phyloP scores from a whole-genome alignment of 1,140 invertebrate species.

The Brachionus angularis region DNA sequence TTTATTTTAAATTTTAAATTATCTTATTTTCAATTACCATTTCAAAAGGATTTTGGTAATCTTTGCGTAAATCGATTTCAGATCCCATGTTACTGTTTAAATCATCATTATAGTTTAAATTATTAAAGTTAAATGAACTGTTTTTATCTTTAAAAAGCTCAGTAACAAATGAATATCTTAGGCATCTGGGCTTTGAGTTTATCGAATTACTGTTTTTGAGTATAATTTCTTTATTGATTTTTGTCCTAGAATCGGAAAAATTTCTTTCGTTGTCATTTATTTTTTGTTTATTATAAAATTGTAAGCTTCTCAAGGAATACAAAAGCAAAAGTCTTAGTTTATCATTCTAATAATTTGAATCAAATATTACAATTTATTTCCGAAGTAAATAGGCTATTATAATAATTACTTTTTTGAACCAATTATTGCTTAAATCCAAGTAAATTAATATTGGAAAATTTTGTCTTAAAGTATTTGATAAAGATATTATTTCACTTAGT shows the following conservation, averaged over 20 bases:
- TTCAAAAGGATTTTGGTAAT: slow-evolving; percentile 9
- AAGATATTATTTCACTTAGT: not conserved
- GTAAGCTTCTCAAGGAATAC: not conserved
- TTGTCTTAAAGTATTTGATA: not conserved
- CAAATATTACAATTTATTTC: not conserved
- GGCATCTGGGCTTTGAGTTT: not conserved
- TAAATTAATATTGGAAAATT: slow-evolving; percentile 30
- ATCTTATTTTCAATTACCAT: no score
- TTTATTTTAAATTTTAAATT: no score
- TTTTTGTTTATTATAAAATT: not conserved
- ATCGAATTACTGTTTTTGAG: not conserved
- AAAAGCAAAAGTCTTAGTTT: slow-evolving; percentile 26
- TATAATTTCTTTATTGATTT: not conserved
- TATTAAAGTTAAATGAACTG: not conserved
- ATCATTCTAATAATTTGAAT: not conserved
- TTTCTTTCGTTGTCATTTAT: slow-evolving; percentile 11
- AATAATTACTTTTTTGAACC: slow-evolving; percentile 24
- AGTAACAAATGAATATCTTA: slow-evolving; percentile 26
- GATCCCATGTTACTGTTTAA: not conserved
- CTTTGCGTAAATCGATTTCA: not conserved
- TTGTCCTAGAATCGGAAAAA: slow-evolving; percentile 8
- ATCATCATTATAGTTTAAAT: not conserved
- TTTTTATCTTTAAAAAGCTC: slow-evolving; percentile 27
- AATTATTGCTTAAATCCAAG: slow-evolving; percentile 21
- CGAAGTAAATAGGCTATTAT: not conserved